Evolutionary conservation across 2,888 invertebrate genomes (phyloP), one percentile per base, ranked within the genome.

Genomic region (Tolmerus cingulatus): DNA sequence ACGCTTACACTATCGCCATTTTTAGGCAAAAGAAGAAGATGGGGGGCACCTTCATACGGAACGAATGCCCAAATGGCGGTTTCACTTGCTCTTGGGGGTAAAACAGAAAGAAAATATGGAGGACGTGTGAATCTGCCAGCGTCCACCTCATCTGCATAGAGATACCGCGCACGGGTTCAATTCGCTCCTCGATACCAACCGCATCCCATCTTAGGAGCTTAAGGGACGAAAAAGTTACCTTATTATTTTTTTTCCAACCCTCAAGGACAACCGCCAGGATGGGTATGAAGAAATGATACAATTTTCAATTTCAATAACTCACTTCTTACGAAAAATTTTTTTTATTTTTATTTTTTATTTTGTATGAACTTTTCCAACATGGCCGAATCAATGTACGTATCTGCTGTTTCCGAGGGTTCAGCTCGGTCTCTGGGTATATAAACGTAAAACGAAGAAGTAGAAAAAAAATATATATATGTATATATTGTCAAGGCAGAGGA

Each of bases 361-460:
- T 12, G 5, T 30, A 55, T 55, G 46, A 85, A 85, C 27, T 85
- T 85, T 85, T 85, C 74, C 85, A 85, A 85, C 46, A 85, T 85
- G 85, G 85, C 74, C 74, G 85, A 74, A 82, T n/a, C 9, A 76
- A 9, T 76, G 76, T 37, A 76, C 14, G 37, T 30, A 30, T 30
- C 14, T 37, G 16, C 8, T 14, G 37, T 74, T 9, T 46, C 74
- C 5, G 74, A 74, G 16, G 30, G 74, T 34, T 5, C 14, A 14
- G 12, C 4, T 74, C 43, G 19, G 46, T 37, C 66, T 34, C 37
- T 9, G n/a, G n/a, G 57, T 46, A 34, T 23, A 85, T 74, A 74
- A 74, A 74, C 37, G 40, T 27, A 30, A 85, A 85, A 85, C 74
- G 66, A 84, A 81, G 27, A 74, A 23, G 34, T 30, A 43, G 34